Base-by-base conservation (phyloP, 2,113 vertebrate genomes). In the Cisticola juncidis region DNA sequence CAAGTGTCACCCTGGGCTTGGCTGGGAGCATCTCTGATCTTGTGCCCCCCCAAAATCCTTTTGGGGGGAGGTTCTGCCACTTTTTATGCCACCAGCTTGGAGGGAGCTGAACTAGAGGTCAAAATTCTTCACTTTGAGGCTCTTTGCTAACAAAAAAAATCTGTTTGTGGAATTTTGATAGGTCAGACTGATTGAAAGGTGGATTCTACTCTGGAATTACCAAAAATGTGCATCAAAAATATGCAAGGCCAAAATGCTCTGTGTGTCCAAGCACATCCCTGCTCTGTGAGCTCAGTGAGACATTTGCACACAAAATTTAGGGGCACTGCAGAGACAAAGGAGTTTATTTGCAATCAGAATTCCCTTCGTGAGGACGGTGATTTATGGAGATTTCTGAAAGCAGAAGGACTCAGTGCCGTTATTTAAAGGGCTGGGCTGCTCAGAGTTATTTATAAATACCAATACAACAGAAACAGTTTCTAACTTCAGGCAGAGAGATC, bases 351-450 rank as follows among this genome's bases (percentile, higher is more conserved):
- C 9, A 91, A 95, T 88, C 90, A 93, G 91, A 89, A 94, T 94
- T 95, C 83, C 86, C 66, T 94, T 53, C 81, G 6, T 61, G 89
- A 66, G 68, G 84, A 31, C 5, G 11, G 65, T 82, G 92, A 95
- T 95, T 95, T 95, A 88, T 65, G 73, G 70, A 12, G 50, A 25
- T 94, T 94, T 89, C 73, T 21, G 45, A 92, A 80, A 92, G 84
- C 88, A 94, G 91, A 58, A 94, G 87, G 72, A 71, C 80, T 77
- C 28, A 1, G 17, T 73, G 86, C 86, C 72, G 35, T 96, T 89
- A 95, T 92, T 97, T 93, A 91, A 94, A 86, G 92, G 83, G 68
- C 74, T 45, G 45, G 83, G 83, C 85, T 92, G 90, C 91, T 94
- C 18, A 0, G 71, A 86, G 82, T 94, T 95, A 90, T 96, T 97